Evolutionary conservation across 2,113 vertebrate genomes (phyloP).

Genomic region (Fulica atra): DNA sequence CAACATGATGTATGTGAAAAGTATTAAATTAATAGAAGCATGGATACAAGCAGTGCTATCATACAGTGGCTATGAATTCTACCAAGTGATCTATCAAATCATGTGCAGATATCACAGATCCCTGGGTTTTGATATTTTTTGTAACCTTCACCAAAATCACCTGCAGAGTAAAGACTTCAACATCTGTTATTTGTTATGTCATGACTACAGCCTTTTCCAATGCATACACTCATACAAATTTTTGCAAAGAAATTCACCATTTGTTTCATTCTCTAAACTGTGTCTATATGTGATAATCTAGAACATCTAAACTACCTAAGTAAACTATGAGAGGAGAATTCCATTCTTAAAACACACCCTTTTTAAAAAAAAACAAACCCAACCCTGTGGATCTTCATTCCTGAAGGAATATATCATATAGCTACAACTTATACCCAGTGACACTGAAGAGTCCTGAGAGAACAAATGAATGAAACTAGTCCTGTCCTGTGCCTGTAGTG

Average conservation of each 20-base stretch:
- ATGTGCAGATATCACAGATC: not conserved
- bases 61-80: not conserved
- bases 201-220: not conserved
- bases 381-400: not conserved
- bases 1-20: not conserved
- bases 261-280: slow-evolving; percentile 4
- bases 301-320: not conserved
- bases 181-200: not conserved
- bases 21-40: not conserved
- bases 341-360: not conserved
- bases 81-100: not conserved
- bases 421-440: not conserved
- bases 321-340: not conserved
- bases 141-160: not conserved
- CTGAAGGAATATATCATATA: not conserved
- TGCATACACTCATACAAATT: not conserved
- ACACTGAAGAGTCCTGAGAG: not conserved
- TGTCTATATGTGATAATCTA: not conserved
- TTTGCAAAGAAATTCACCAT: not conserved
- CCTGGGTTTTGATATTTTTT: not conserved
- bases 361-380: not conserved
- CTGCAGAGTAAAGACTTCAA: not conserved
- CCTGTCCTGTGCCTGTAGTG: not conserved
- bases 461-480: not conserved
- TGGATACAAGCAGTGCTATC: not conserved